Evolutionary conservation across 1,140 invertebrate species (phyloP), one percentile per base, ranked within the genome.

Genomic region (Elymnias hypermnestra): DNA sequence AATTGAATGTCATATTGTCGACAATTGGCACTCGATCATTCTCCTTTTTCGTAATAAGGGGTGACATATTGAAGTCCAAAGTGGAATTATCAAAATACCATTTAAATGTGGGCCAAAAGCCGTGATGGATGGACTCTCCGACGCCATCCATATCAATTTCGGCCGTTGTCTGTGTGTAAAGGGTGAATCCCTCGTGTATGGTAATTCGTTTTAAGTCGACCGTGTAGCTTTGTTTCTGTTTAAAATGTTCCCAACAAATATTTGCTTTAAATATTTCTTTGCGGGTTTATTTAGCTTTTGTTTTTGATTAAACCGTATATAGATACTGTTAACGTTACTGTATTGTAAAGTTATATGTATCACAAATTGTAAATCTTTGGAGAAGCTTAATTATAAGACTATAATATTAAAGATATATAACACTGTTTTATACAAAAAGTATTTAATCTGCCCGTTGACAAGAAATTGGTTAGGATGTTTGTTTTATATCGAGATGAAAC

Each of bases 61-160:
- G 55, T 42, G 54, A 53, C 66, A 54, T 64, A 64, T 62, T 66
- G 57, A 63, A 57, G 64, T 63, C 57, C 72, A 52, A 72, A 69
- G 60, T 67, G 67, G 72, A 81, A 81, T 84, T 83, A 84, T 84
- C 79, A 84, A 84, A 83, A 81, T 83, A 81, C 61, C 74, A 81
- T 82, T 60, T 78, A 82, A 67, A 82, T 69, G 61, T 68, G 60
- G 72, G 64, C 55, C 71, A 82, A 74, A 61, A 50, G 59, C 37
- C 60, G 58, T 84, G 81, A 84, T 84, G 66, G 81, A 84, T 84
- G 72, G 76, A 64, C 81, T 76, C 75, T 81, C 50, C 53, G 68
- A 72, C 72, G 48, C 77, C 67, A 84, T 84, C 81, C 81, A 84
- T 84, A 78, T 84, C 81, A 84, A 82, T 84, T 84, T 72, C 62